Evolutionary conservation across 2,797 vertebrate species (phyloP).

Genomic region (Neosilurus mollespiculum): DNA sequence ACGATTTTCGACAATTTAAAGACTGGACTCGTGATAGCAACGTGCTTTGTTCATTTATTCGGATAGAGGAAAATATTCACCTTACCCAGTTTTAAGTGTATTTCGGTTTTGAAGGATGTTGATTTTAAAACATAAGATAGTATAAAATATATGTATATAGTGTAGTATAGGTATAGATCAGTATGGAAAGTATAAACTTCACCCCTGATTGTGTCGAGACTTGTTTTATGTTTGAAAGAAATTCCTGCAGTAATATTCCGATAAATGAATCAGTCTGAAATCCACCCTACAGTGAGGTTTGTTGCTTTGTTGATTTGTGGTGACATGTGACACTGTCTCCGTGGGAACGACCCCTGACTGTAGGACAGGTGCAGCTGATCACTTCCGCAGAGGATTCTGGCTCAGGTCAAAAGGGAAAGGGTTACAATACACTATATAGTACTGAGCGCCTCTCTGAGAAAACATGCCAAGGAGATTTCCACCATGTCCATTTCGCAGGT

Average conservation of each 20-base stretch:
- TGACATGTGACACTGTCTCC: slow-evolving; percentile 44
- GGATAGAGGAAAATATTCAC: background rate
- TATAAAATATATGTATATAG: too few relatives aligned
- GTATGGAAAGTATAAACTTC: background rate
- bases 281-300: background rate
- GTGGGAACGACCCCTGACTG: slow-evolving; percentile 50
- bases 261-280: slow-evolving; percentile 22
- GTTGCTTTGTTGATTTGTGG: slow-evolving; percentile 59
- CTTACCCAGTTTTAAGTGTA: background rate
- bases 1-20: background rate
- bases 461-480: background rate
- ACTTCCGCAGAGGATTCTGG: slow-evolving; percentile 62
- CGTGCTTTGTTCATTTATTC: background rate
- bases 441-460: slow-evolving; percentile 33
- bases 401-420: slow-evolving; percentile 67
- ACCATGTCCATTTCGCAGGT: background rate
- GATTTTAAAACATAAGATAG: background rate
- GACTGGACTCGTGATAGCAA: background rate
- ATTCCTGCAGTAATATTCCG: slow-evolving; percentile 8
- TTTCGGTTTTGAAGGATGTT: background rate
- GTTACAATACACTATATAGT: slow-evolving; percentile 66
- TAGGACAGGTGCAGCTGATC: slow-evolving; percentile 68
- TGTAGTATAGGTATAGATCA: too few relatives aligned
- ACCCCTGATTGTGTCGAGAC: background rate
- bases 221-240: background rate